Evolutionary conservation across 2,113 vertebrate genomes (phyloP), one percentile per base, ranked within the genome.

Genomic region (Triplophysa siluroides): DNA sequence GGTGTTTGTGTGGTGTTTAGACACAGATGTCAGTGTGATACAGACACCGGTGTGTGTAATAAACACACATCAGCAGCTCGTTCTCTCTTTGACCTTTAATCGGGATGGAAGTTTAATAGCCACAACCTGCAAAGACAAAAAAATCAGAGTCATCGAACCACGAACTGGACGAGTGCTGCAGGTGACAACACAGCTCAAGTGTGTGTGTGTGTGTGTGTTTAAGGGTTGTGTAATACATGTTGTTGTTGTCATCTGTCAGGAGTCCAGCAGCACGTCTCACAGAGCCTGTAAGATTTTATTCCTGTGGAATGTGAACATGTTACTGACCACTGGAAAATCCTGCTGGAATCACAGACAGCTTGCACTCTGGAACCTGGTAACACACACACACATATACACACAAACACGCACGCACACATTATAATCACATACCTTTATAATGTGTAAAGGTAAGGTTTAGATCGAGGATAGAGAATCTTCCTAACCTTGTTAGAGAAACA

Each of bases 281-380:
- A 93, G 81, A 86, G 92, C 90, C 80, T 95, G 81, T 87, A 98
- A 97, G 83, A 95, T 98, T 45, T 83, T 97, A 80, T 98, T 95
- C 87, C 90, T 97, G 65, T 90, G 93, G 85, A 93, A 93, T 33
- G 19, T 95, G 86, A 93, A 93, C 76, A 96, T 95, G 88, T 89
- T 99, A 21, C 85, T 98, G 65, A 96, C 97, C 83, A 97, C 97
- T 0, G 97, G 97, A 76, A 95, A 86, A 0, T 98, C 97, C 0
- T 83, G 81, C 11, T 98, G 97, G 96, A 98, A 99, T 91, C 95
- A 97, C 66, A 93, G 98, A 85, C 97, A 98, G 87, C 90, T 97
- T 43, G 92, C 91, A 58, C 87, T 99, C 41, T 99, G 96, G 96
- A 92, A 97, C 88, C 94, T 96, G 83, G 98, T 98, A 83, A 78